Base-by-base conservation (phyloP, 2,888 invertebrate species). In the Spatulosminthurus flaviceps region DNA sequence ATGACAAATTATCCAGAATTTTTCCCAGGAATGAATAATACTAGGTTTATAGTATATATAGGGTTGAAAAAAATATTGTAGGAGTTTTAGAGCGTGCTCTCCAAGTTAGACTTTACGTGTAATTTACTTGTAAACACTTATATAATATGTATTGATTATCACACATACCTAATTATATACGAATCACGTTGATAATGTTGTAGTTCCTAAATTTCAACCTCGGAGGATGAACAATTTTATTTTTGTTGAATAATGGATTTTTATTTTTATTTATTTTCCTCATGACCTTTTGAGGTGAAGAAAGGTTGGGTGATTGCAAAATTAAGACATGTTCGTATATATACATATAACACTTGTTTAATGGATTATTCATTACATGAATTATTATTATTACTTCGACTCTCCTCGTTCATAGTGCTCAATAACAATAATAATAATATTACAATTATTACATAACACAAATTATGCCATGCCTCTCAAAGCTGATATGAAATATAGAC, bases 341-440 rank as follows among this genome's bases (percentile, higher is more conserved):
- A 51, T n/a, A 2, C 4, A 51, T 11, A 9, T 51, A 51, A n/a
- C n/a, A n/a, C n/a, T n/a, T n/a, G n/a, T n/a, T 51, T 51, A 13
- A 51, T 51, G 51, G 51, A 19, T 51, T n/a, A 51, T 51, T n/a
- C 16, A 51, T 51, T 13, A 51, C 16, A 51, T 19, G 5, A 51
- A 51, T 51, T n/a, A 51, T 51, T 51, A 51, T 51, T 51, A n/a
- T 51, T 51, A 51, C n/a, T 51, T 11, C 51, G n/a, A 16, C 16
- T 51, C 51, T 19, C 51, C n/a, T 51, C 51, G 51, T 51, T 19
- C 51, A 51, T 51, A 51, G 51, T 51, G 51, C 51, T 51, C 51
- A 51, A 51, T 51, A 16, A 51, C 16, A 51, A 51, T 51, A 16
- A 51, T 51, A 51, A 51, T 51, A 51, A 51, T 41, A n/a, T n/a